These are phyloP conservation scores for Trisateles emortualis DNA, from an alignment of 2,888 invertebrate species.

Conservation along the genomic window DNA sequence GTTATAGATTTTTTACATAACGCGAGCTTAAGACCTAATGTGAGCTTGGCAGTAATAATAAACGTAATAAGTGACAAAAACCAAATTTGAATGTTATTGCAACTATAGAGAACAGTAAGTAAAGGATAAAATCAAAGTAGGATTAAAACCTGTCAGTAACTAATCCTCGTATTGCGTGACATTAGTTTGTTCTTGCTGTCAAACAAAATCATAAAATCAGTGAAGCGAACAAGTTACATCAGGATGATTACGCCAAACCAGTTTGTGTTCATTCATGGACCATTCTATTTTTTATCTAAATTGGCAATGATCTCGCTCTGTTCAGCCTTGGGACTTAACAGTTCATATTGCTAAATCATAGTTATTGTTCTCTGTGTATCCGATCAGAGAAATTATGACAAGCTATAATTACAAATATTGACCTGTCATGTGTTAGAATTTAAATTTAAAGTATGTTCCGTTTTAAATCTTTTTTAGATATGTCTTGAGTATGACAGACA, in stretches of 20 bases:
- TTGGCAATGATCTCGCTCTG: constrained; percentile 35
- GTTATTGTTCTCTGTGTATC: constrained; percentile 20
- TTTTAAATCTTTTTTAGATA: background rate
- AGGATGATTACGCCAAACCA: constrained; percentile 45
- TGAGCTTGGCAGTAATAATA: too few species aligned
- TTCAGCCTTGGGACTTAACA: constrained; percentile 43
- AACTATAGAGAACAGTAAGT: too few species aligned
- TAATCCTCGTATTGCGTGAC: too few species aligned
- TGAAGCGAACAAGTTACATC: constrained; percentile 32
- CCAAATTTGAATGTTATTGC: too few species aligned
- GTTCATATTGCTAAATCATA: constrained; percentile 24
- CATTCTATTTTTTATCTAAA: constrained; percentile 49
- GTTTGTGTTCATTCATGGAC: constrained; percentile 58
- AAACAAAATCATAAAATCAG: constrained; percentile 29
- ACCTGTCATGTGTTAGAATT: constrained; percentile 20
- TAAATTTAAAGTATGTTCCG: background rate
- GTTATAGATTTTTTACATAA: too few species aligned
- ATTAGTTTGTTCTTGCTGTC: constrained; percentile 15
- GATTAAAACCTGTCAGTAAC: too few species aligned
- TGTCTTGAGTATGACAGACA: too few species aligned
- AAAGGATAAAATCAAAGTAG: too few species aligned
- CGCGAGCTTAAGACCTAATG: too few species aligned
- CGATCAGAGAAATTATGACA: constrained; percentile 28
- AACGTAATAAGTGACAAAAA: too few species aligned
- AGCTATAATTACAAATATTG: constrained; percentile 30